A percentile compares a stretch with the other conserved stretches of the same genome.
phyloP scores from a whole-genome alignment of 2,113 vertebrate species.

The Cromileptes altivelis region DNA sequence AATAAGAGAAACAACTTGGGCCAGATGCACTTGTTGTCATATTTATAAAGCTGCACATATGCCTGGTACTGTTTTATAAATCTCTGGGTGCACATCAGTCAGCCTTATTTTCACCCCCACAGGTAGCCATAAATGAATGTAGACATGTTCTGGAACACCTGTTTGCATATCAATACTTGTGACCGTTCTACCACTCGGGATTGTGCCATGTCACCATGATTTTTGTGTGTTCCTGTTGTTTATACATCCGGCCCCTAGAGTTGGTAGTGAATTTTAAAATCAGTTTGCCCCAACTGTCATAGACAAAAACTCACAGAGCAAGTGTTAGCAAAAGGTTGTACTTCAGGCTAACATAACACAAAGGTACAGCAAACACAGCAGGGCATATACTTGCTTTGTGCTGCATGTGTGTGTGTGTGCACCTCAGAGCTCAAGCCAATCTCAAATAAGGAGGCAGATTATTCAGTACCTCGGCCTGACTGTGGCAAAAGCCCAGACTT shows the following conservation, averaged over 20 bases:
- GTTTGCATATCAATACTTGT: too few relatives aligned
- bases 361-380: background rate
- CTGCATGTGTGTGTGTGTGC: background rate
- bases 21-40: background rate
- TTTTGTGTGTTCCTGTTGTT: too few relatives aligned
- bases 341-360: background rate
- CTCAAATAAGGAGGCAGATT: background rate
- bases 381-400: too few relatives aligned
- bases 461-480: background rate
- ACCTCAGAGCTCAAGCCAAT: background rate
- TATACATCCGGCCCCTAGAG: too few relatives aligned
- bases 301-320: too few relatives aligned
- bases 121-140: too few relatives aligned
- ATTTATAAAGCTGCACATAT: background rate
- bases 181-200: too few relatives aligned
- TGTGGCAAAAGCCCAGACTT: background rate
- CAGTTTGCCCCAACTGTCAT: too few relatives aligned
- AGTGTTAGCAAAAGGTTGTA: background rate
- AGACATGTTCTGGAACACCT: too few relatives aligned
- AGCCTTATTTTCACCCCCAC: background rate
- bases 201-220: too few relatives aligned
- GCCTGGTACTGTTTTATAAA: background rate
- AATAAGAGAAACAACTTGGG: background rate
- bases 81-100: background rate
- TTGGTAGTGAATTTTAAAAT: too few relatives aligned